phyloP scores from a whole-genome alignment of 1,140 invertebrate genomes.

The Panonychus citri region DNA sequence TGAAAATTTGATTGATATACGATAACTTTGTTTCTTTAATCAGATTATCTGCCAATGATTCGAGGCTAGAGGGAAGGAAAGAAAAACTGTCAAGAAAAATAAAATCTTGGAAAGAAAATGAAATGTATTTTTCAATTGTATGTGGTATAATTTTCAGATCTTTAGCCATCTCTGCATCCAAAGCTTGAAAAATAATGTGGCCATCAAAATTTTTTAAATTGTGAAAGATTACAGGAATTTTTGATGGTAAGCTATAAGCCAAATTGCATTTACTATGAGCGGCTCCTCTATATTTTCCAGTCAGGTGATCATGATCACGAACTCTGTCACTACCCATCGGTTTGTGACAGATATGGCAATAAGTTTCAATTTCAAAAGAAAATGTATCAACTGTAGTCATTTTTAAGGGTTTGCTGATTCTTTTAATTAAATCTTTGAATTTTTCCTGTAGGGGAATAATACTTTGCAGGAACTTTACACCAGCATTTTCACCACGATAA shows the following conservation, averaged over 20 bases:
- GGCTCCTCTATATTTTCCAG: background rate
- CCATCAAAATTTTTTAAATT: background rate
- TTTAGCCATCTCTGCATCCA: background rate
- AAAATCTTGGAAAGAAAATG: background rate
- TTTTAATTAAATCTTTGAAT: too few species aligned
- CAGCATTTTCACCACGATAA: too few species aligned
- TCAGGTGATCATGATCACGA: background rate
- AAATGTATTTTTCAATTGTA: background rate
- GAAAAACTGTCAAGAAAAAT: background rate
- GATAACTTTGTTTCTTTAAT: background rate
- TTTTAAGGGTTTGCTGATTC: too few species aligned
- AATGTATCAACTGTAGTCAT: too few species aligned
- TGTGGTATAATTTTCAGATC: background rate
- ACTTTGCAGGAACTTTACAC: too few species aligned
- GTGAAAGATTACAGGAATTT: background rate
- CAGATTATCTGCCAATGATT: background rate
- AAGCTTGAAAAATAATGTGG: background rate
- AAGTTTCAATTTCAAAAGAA: too few species aligned
- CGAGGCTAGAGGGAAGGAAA: background rate
- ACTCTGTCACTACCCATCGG: background rate
- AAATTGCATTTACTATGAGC: background rate
- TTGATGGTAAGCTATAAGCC: background rate
- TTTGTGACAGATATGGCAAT: too few species aligned
- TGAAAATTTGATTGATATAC: background rate
- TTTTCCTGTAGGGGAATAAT: too few species aligned